phyloP scores from a whole-genome alignment of 2,888 invertebrate species.

The Acheta domesticus region DNA sequence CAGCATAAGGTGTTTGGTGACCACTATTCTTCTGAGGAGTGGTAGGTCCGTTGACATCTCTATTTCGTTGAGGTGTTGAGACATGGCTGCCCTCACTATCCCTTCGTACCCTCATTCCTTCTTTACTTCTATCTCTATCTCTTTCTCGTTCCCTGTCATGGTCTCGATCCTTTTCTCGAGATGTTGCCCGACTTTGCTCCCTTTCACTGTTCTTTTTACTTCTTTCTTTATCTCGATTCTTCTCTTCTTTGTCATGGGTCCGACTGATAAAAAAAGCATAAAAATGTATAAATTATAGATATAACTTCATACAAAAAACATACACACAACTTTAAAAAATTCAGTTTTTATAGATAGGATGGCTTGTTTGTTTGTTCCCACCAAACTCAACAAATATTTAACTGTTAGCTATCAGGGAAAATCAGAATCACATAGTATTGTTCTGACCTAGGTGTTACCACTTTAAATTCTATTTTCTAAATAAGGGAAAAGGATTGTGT shows the following conservation, averaged over 20 bases:
- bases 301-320: neutral
- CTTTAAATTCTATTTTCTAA: too few species aligned
- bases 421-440: too few species aligned
- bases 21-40: constrained; percentile 28
- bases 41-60: constrained; percentile 27
- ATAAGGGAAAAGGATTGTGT: too few species aligned
- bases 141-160: constrained; percentile 59
- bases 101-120: constrained; percentile 28
- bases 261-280: neutral
- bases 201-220: constrained; percentile 47
- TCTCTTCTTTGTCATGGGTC: constrained; percentile 37
- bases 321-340: too few species aligned
- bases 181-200: neutral
- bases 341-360: too few species aligned
- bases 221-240: constrained; percentile 45
- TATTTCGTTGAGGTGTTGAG: constrained; percentile 25
- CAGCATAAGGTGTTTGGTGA: constrained; percentile 23
- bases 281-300: neutral
- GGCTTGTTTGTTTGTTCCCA: too few species aligned
- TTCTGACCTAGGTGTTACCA: too few species aligned
- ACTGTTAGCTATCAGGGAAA: too few species aligned
- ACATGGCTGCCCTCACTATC: constrained; percentile 32
- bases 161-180: constrained; percentile 56
- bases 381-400: too few species aligned
- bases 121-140: constrained; percentile 49